Evolutionary conservation across 2,888 invertebrate genomes (phyloP).

Genomic region (Deilephila porcellus): DNA sequence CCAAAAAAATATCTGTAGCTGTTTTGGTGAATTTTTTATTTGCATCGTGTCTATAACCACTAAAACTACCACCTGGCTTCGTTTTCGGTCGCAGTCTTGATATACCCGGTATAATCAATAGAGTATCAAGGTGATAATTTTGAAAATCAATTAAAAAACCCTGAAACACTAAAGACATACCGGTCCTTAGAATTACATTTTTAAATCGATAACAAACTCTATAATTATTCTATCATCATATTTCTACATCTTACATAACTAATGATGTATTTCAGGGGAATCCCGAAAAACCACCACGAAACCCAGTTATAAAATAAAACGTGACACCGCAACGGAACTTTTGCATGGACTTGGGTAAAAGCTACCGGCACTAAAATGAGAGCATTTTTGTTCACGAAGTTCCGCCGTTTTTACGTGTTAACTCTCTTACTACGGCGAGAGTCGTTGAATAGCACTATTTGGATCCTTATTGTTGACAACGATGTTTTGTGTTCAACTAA

Average conservation of each 20-base stretch:
- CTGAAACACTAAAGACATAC: no score
- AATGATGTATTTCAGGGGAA: not conserved
- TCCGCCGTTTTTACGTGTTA: not conserved
- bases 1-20: no score
- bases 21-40: no score
- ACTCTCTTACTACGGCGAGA: not conserved
- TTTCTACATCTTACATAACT: not conserved
- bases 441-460: not conserved
- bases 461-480: not conserved
- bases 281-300: not conserved
- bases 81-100: no score
- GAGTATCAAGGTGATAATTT: no score
- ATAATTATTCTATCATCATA: not conserved
- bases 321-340: not conserved
- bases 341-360: not conserved
- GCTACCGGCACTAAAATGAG: conserved; percentile 3
- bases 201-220: no score
- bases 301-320: not conserved
- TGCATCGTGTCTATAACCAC: no score
- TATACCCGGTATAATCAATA: no score
- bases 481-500: not conserved
- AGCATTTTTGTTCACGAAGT: not conserved
- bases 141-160: no score
- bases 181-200: no score
- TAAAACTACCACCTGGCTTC: no score